Base-by-base conservation (phyloP, 2,888 invertebrate species). In the Atrina japonica region DNA sequence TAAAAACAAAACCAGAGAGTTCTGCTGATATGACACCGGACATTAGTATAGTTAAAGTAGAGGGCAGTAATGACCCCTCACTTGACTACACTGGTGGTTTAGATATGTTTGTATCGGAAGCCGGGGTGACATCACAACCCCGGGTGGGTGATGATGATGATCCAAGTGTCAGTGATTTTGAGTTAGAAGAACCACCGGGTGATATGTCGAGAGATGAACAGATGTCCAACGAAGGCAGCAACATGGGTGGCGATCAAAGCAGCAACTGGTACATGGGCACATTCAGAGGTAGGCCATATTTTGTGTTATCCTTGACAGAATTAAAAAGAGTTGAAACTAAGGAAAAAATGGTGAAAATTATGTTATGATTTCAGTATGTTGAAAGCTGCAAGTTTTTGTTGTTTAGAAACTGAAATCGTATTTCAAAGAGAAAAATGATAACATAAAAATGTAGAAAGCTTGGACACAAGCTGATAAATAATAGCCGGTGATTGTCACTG, bases 261-360 rank as follows among this genome's bases (percentile, higher is more conserved):
- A 60, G 60, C 5, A 66, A 66, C 52, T 72, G 71, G 71, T 72
- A 72, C 63, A 67, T 72, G 41, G 71, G 71, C 14, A 49, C 45
- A 11, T 66, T 72, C 25, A 72, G 63, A 72, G 71, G 71, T 72
- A 63, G 56, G 70, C 60, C 14, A 53, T 16, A 18, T 29, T 43
- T n/a, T n/a, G n/a, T n/a, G n/a, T n/a, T n/a, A n/a, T n/a, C n/a
- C n/a, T n/a, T n/a, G n/a, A n/a, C n/a, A n/a, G n/a, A n/a, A n/a
- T n/a, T n/a, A n/a, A n/a, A n/a, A n/a, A n/a, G n/a, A n/a, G n/a
- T n/a, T n/a, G n/a, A n/a, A n/a, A n/a, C n/a, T n/a, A n/a, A n/a
- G n/a, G n/a, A n/a, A n/a, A n/a, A n/a, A n/a, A n/a, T n/a, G n/a
- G n/a, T n/a, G n/a, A n/a, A n/a, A n/a, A n/a, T n/a, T n/a, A n/a